Percentiles rank a stretch among this genome's conserved stretches.
Conservation (phyloP, 2,888 invertebrate genomes). For the Eupeodes luniger region DNA sequence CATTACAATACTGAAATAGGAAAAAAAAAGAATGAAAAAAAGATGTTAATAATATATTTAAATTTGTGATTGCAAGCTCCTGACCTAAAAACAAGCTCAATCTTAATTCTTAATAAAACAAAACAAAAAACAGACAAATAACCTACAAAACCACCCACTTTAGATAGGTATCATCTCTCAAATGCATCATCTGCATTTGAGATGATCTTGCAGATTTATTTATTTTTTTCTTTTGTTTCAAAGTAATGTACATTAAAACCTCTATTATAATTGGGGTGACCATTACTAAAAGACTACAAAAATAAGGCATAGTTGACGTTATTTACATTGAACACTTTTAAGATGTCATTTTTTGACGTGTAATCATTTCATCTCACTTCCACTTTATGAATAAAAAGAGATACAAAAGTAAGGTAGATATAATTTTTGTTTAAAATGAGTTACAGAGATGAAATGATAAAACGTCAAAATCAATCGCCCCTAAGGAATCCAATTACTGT, state of each 20-base stretch:
- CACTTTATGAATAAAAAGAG: too few species aligned
- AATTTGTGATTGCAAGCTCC: slow-evolving; percentile 59
- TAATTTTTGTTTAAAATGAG: too few species aligned
- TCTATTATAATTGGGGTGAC: neutral
- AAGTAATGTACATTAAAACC: slow-evolving; percentile 3
- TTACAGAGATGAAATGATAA: too few species aligned
- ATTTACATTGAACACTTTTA: too few species aligned
- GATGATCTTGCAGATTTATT: slow-evolving; percentile 13
- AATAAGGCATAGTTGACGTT: neutral
- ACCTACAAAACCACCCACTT: slow-evolving; percentile 45
- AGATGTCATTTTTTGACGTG: too few species aligned
- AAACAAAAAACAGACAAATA: slow-evolving; percentile 21
- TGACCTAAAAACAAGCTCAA: slow-evolving; percentile 59
- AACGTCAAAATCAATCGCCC: too few species aligned
- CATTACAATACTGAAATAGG: slow-evolving; percentile 96
- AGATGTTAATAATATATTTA: slow-evolving; percentile 18
- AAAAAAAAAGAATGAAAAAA: slow-evolving; percentile 41
- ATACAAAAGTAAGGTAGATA: too few species aligned
- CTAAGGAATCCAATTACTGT: too few species aligned
- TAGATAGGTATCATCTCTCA: slow-evolving; percentile 37
- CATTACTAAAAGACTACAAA: neutral
- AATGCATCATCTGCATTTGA: slow-evolving; percentile 57
- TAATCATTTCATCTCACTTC: too few species aligned
- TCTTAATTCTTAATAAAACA: neutral
- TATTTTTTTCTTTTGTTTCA: slow-evolving; percentile 1